Conservation (phyloP, 2,888 invertebrate species). For the Drosophila testacea region DNA sequence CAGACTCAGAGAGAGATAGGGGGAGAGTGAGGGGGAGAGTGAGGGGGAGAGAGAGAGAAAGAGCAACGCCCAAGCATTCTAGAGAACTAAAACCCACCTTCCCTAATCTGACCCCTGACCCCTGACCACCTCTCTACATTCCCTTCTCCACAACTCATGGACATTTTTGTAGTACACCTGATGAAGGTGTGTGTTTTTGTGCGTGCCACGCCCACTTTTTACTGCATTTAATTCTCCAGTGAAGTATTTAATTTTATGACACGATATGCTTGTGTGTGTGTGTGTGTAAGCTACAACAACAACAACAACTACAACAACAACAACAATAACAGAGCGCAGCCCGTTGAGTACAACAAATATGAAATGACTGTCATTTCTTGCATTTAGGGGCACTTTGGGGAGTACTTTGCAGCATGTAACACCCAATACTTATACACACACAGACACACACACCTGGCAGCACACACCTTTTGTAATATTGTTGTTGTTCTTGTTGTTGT, state of each 20-base stretch:
- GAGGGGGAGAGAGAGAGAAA: neutral
- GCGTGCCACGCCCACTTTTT: slow-evolving; percentile 70
- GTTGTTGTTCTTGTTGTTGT: slow-evolving; percentile 34
- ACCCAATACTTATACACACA: slow-evolving; percentile 70
- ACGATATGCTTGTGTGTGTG: slow-evolving; percentile 59
- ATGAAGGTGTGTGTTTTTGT: slow-evolving; percentile 52
- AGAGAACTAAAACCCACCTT: slow-evolving; percentile 34
- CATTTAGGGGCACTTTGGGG: slow-evolving; percentile 82
- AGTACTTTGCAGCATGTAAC: slow-evolving; percentile 79
- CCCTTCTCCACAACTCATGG: slow-evolving; percentile 3
- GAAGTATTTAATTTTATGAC: slow-evolving; percentile 83
- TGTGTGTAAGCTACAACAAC: slow-evolving; percentile 41
- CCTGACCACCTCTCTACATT: neutral
- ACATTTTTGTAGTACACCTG: slow-evolving; percentile 37
- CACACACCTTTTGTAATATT: slow-evolving; percentile 52
- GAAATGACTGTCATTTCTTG: slow-evolving; percentile 80
- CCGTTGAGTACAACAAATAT: slow-evolving; percentile 75
- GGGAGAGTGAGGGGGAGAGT: too few relatives aligned
- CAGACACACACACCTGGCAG: slow-evolving; percentile 42
- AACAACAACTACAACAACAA: slow-evolving; percentile 34
- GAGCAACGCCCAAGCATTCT: slow-evolving; percentile 60
- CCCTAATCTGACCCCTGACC: neutral
- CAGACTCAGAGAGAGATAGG: slow-evolving; percentile 12
- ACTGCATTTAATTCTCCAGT: slow-evolving; percentile 81
- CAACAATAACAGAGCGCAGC: slow-evolving; percentile 46